These are phyloP conservation scores for Melanotaenia parkinsoni DNA, from an alignment of 2,797 vertebrate genomes.

Conservation along the genomic window DNA sequence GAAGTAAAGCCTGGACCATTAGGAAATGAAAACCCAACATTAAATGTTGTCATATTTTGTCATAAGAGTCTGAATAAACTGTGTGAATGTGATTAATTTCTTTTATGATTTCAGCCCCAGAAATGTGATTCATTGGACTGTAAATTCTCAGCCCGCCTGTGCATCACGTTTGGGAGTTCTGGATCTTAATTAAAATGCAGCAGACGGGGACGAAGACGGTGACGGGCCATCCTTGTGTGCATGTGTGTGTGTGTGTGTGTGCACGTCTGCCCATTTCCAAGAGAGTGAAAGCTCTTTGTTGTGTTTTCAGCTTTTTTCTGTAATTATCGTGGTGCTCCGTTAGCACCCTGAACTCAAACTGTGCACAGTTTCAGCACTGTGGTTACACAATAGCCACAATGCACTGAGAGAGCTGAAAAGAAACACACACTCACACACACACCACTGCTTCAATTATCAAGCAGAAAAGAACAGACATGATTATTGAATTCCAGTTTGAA, in stretches of 20 bases:
- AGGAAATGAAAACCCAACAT: conserved; percentile 71
- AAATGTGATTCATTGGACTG: conserved; percentile 56
- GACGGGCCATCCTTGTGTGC: conserved; percentile 41
- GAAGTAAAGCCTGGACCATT: conserved; percentile 55
- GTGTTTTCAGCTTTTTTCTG: conserved; percentile 33
- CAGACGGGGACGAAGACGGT: conserved; percentile 19
- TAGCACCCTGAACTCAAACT: conserved; percentile 27
- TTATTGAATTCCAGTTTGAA: conserved; percentile 72
- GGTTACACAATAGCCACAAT: conserved; percentile 16
- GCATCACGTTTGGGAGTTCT: conserved; percentile 59
- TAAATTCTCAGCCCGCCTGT: conserved; percentile 49
- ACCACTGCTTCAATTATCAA: conserved; percentile 64
- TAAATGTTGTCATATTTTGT: conserved; percentile 73
- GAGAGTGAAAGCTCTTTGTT: background rate
- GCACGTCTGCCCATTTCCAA: background rate
- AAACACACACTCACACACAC: conserved; percentile 57
- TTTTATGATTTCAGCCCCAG: conserved; percentile 62
- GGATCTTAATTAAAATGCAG: conserved; percentile 71
- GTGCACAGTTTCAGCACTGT: conserved; percentile 24
- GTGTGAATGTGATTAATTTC: conserved; percentile 74
- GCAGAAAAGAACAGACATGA: conserved; percentile 63
- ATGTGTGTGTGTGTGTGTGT: conserved; percentile 20
- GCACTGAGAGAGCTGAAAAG: conserved; percentile 44
- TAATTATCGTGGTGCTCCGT: conserved; percentile 51
- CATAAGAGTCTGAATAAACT: conserved; percentile 60